Percentiles rank a stretch among this genome's conserved stretches.
Conservation (phyloP, 2,888 invertebrate genomes). For the Lepidochitona cinerea region DNA sequence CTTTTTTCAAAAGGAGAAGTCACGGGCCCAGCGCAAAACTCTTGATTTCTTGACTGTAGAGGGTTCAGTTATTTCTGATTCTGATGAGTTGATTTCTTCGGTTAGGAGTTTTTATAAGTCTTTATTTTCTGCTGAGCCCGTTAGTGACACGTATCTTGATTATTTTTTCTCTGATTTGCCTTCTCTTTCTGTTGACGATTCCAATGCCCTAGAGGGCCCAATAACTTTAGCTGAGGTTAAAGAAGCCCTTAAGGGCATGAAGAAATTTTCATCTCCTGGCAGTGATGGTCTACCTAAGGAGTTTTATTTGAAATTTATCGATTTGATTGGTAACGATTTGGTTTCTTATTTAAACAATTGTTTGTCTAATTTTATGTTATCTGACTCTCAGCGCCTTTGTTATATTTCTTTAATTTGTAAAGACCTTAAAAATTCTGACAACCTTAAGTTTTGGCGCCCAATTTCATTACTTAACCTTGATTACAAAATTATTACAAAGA, state of each 20-base stretch:
- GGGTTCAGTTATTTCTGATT: background rate
- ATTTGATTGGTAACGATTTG: background rate
- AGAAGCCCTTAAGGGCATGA: background rate
- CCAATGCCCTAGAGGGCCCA: background rate
- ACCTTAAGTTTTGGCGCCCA: conserved; percentile 37
- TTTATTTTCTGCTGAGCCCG: background rate
- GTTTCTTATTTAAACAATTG: background rate
- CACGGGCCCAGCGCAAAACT: background rate
- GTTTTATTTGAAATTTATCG: background rate
- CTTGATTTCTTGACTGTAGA: background rate
- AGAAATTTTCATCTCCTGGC: background rate
- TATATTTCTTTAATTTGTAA: conserved; percentile 31
- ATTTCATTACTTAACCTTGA: conserved; percentile 39
- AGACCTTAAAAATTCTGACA: conserved; percentile 21
- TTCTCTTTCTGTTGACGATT: background rate
- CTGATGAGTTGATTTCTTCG: background rate
- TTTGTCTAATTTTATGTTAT: background rate
- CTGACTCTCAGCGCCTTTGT: background rate
- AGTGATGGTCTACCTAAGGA: background rate
- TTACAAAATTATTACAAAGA: conserved; percentile 38
- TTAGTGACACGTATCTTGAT: background rate
- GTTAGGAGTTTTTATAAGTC: background rate
- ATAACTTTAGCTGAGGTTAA: background rate
- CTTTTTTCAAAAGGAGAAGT: background rate
- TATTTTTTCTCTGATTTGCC: background rate